Percentiles rank a stretch among this genome's conserved stretches.
phyloP scores from a whole-genome alignment of 2,797 vertebrate genomes.

The Rhyacichthys aspro region DNA sequence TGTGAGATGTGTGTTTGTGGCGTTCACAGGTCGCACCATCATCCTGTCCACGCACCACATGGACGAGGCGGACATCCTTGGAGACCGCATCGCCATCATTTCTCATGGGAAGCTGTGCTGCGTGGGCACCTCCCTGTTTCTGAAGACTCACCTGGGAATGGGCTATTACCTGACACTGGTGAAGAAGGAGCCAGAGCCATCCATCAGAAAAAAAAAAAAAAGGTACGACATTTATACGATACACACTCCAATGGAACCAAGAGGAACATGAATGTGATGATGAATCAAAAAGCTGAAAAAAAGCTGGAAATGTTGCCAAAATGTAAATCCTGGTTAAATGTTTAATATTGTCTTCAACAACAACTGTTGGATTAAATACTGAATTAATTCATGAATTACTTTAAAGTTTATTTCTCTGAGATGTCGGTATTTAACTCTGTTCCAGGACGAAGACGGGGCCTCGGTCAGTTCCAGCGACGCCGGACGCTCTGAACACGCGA shows the following conservation, averaged over 20 bases:
- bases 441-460: constrained; percentile 86
- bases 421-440: not conserved
- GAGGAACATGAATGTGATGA: too few species aligned
- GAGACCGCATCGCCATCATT: constrained; percentile 96
- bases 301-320: too few species aligned
- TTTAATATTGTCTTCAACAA: too few species aligned
- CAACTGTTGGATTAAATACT: too few species aligned
- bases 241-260: too few species aligned
- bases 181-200: constrained; percentile 91
- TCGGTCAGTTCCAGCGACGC: constrained; percentile 96
- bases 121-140: constrained; percentile 92
- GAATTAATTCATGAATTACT: too few species aligned
- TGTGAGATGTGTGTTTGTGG: not conserved
- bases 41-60: constrained; percentile 98
- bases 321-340: too few species aligned
- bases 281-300: not conserved
- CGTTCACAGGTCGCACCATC: constrained; percentile 88
- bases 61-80: constrained; percentile 96
- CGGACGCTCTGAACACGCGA: constrained; percentile 96
- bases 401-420: too few species aligned
- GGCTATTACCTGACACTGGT: constrained; percentile 97
- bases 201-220: constrained; percentile 92
- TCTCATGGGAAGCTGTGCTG: constrained; percentile 97
- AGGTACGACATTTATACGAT: constrained; percentile 68
- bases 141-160: constrained; percentile 95